phyloP scores from a whole-genome alignment of 2,797 vertebrate genomes.

The Gymnothorax javanicus region DNA sequence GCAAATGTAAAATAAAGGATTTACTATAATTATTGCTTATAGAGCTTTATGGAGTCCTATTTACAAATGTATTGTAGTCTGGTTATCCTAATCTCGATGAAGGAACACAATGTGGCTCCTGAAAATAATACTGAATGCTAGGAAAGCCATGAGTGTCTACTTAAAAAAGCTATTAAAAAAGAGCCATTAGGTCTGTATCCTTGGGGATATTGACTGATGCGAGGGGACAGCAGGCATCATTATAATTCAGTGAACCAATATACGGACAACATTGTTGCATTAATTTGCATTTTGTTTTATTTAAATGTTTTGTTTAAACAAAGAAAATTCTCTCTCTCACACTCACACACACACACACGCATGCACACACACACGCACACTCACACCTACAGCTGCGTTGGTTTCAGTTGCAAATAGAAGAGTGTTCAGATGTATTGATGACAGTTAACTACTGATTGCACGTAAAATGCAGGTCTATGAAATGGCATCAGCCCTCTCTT shows the following conservation, averaged over 20 bases:
- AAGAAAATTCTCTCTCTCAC: background rate
- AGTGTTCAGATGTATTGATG: constrained; percentile 57
- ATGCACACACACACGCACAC: background rate
- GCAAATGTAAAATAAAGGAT: constrained; percentile 12
- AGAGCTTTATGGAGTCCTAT: constrained; percentile 10
- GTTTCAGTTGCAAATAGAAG: constrained; percentile 50
- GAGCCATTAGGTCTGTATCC: constrained; percentile 41
- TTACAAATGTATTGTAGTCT: constrained; percentile 27
- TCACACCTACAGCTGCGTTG: constrained; percentile 37
- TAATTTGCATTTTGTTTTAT: constrained; percentile 50
- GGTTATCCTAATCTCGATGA: constrained; percentile 49
- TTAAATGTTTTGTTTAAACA: constrained; percentile 13
- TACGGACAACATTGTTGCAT: constrained; percentile 51
- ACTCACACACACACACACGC: background rate
- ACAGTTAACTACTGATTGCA: constrained; percentile 59
- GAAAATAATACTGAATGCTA: constrained; percentile 59
- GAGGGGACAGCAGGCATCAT: constrained; percentile 42
- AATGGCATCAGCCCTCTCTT: constrained; percentile 64
- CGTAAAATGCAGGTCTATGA: constrained; percentile 64
- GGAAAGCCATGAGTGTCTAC: constrained; percentile 48
- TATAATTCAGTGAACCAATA: constrained; percentile 46
- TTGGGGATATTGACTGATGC: constrained; percentile 53
- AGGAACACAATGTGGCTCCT: constrained; percentile 64
- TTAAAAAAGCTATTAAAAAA: constrained; percentile 56
- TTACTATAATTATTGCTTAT: constrained; percentile 15